Evolutionary conservation across 2,888 invertebrate genomes (phyloP).

Genomic region (Vanessa cardui): DNA sequence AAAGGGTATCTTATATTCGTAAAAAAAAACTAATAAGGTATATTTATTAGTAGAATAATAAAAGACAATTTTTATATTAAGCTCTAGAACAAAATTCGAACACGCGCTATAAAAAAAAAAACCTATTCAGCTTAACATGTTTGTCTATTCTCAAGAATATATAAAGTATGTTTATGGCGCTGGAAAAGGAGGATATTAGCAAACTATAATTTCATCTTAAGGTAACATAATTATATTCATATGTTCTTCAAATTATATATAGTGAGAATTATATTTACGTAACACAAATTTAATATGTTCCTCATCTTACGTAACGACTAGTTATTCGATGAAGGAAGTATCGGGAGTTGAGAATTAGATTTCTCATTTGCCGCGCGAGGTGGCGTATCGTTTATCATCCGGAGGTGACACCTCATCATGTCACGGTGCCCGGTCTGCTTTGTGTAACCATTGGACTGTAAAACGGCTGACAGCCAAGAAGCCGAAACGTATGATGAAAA

Average conservation of each 20-base stretch:
- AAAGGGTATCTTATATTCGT: too few relatives aligned
- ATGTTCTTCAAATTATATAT: not conserved
- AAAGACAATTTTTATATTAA: too few relatives aligned
- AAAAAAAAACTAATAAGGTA: too few relatives aligned
- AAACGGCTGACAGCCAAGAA: slow-evolving; percentile 59
- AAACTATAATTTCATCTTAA: too few relatives aligned
- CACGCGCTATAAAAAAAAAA: too few relatives aligned
- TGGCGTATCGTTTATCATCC: slow-evolving; percentile 72
- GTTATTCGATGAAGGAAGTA: slow-evolving; percentile 50
- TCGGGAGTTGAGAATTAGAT: slow-evolving; percentile 76
- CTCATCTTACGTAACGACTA: slow-evolving; percentile 38
- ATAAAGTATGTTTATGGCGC: too few relatives aligned
- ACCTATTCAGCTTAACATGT: too few relatives aligned
- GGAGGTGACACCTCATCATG: slow-evolving; percentile 76
- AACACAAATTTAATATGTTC: slow-evolving; percentile 25
- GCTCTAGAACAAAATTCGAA: too few relatives aligned
- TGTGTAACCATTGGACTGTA: slow-evolving; percentile 64
- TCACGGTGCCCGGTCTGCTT: slow-evolving; percentile 67
- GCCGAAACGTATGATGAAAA: slow-evolving; percentile 46
- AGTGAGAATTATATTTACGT: not conserved
- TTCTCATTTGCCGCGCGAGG: slow-evolving; percentile 71
- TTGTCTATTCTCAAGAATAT: not conserved
- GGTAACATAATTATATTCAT: not conserved
- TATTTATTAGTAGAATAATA: too few relatives aligned
- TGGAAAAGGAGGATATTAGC: too few relatives aligned